A percentile compares a stretch with the other conserved stretches of the same genome.
phyloP scores from a whole-genome alignment of 2,113 vertebrate genomes.

The Apteryx mantelli region DNA sequence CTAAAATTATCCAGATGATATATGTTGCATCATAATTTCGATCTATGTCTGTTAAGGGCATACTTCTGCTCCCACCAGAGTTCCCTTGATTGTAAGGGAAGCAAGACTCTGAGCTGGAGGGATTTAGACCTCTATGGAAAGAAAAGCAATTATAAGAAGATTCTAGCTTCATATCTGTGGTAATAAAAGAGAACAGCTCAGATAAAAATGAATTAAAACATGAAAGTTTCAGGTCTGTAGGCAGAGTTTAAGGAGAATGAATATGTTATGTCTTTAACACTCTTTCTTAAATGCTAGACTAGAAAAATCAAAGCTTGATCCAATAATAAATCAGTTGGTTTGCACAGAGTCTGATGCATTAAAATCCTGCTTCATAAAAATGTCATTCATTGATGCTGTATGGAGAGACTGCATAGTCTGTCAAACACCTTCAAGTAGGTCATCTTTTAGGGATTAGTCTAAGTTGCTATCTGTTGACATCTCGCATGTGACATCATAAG shows the following conservation, averaged over 20 bases:
- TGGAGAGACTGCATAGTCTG: slow-evolving; percentile 4
- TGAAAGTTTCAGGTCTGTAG: background rate
- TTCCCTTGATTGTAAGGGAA: background rate
- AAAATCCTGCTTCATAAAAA: slow-evolving; percentile 15
- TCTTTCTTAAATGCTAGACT: background rate
- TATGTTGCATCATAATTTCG: background rate
- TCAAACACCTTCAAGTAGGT: slow-evolving; percentile 72
- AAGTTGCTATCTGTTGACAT: slow-evolving; percentile 67
- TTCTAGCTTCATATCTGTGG: background rate
- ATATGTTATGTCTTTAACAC: background rate
- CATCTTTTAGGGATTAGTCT: slow-evolving; percentile 67
- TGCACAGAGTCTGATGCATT: slow-evolving; percentile 19
- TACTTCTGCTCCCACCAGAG: background rate
- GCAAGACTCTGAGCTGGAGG: background rate
- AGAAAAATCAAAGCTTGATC: slow-evolving; percentile 11
- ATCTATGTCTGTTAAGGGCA: background rate
- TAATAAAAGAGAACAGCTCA: slow-evolving; percentile 3
- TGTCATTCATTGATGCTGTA: background rate
- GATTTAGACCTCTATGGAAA: background rate
- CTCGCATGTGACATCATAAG: slow-evolving; percentile 68
- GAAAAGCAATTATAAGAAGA: slow-evolving; percentile 11
- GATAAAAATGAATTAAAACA: background rate
- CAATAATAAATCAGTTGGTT: background rate
- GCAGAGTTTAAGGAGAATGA: background rate
- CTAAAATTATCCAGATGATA: background rate